phyloP scores from a whole-genome alignment of 64 coral and sea anemone species.

The Stichodactyla helianthus region DNA sequence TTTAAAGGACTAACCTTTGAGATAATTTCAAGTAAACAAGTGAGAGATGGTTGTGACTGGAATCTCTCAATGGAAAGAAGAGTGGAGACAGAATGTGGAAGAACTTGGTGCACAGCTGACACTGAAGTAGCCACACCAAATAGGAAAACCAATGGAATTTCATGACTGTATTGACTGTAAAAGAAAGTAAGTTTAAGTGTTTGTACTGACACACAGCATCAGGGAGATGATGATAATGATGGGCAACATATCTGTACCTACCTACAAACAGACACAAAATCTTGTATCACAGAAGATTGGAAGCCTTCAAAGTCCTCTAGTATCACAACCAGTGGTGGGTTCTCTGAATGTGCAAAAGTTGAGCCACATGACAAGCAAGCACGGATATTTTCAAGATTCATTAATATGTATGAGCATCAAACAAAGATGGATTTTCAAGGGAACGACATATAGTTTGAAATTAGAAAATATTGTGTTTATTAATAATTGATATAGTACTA shows the following conservation, averaged over 20 bases:
- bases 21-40: conserved; percentile 82
- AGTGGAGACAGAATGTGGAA: conserved; percentile 89
- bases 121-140: conserved; percentile 94
- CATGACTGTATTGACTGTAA: conserved; percentile 73
- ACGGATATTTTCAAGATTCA: neutral
- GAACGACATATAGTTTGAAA: neutral
- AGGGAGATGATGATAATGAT: neutral
- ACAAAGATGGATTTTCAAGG: neutral
- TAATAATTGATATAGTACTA: too few species aligned
- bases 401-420: neutral
- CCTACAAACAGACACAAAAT: conserved; percentile 68
- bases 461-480: too few species aligned
- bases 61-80: conserved; percentile 83
- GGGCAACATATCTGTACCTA: neutral
- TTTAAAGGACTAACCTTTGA: conserved; percentile 44
- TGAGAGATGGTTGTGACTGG: conserved; percentile 82
- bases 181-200: neutral
- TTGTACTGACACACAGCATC: neutral
- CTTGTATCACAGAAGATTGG: conserved; percentile 43
- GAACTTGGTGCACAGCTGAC: conserved; percentile 72
- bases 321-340: conserved; percentile 55
- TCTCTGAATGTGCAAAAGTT: conserved; percentile 9
- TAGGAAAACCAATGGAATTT: conserved; percentile 73
- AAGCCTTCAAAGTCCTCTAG: conserved; percentile 86
- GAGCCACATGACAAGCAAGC: neutral